Conservation (phyloP, 2,113 vertebrate species). For the Microcebus jonahi region DNA sequence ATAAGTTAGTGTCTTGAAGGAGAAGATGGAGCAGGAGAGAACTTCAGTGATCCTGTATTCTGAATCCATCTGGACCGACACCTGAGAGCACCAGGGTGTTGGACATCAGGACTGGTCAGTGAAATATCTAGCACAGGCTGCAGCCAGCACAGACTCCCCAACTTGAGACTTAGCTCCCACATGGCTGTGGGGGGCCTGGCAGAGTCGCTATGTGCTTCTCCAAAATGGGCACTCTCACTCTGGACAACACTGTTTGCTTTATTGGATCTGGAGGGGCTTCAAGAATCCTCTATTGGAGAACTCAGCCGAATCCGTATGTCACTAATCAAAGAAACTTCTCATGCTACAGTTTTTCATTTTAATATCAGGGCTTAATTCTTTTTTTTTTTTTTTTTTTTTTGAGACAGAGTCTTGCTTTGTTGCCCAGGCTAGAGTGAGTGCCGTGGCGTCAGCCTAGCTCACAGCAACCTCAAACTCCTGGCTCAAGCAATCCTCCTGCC, state of each 20-base stretch:
- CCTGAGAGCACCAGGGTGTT: neutral
- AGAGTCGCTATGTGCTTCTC: neutral
- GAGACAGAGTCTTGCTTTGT: too few relatives aligned
- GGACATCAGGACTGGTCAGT: neutral
- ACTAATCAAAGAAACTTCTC: neutral
- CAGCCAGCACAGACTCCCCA: neutral
- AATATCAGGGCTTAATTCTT: neutral
- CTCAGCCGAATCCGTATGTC: neutral
- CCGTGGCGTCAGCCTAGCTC: too few relatives aligned
- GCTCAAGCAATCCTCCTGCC: too few relatives aligned
- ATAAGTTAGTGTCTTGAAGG: neutral
- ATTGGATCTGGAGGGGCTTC: neutral
- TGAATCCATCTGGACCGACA: too few relatives aligned
- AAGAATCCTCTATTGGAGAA: rapidly evolving
- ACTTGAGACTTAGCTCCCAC: neutral
- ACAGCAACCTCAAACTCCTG: too few relatives aligned
- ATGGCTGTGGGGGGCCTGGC: too few relatives aligned
- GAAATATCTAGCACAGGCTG: neutral
- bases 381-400: too few relatives aligned
- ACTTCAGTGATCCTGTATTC: neutral
- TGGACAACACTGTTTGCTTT: neutral
- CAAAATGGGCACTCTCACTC: neutral
- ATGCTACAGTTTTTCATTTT: neutral
- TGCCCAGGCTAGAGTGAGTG: too few relatives aligned
- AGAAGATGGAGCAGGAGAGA: too few relatives aligned